Base-by-base conservation (phyloP, 2,888 invertebrate genomes). In the Microctonus hyperodae region DNA sequence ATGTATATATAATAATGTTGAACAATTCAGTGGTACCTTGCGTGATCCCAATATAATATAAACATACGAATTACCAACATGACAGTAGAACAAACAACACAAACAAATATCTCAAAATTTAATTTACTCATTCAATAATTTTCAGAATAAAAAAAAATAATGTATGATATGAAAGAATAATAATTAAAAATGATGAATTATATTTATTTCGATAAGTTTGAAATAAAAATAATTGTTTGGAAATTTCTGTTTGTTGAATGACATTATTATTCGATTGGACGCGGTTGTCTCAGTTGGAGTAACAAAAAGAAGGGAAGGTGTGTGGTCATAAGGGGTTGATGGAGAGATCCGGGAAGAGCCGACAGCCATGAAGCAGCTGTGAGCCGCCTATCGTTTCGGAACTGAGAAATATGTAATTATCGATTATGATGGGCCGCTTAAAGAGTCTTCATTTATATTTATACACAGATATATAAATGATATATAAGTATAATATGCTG, bases 341-440 rank as follows among this genome's bases (percentile, higher is more conserved):
- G 67, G 37, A 67, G 67, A 62, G 67, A 53, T 55, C 62, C 62
- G 53, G 62, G 62, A 62, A 51, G 44, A 37, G 48, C 75, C 70
- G 74, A 65, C 69, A 63, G 64, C 50, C 70, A 61, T 35, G 53
- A 55, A 69, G 70, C 75, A 74, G 70, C 75, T 73, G 73, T 63
- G 64, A n/a, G 65, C 51, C 40, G 28, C 56, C 58, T 68, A 74
- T 74, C 67, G 64, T 60, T 53, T 58, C 58, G 33, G 59, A 20
- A 16, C 44, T 44, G 53, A 68, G 69, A 70, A 76, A 71, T 71
- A 67, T 77, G 65, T 76, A 74, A 76, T 76, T 76, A 76, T 74
- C 72, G 70, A 71, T 69, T 75, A 69, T 57, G 56, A 58, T 51
- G 56, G 59, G 23, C 2, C 10, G 13, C 22, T 31, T 44, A 20